A percentile compares a stretch with the other conserved stretches of the same genome.
These are phyloP conservation scores for Axea sp. DNA, from an alignment of 2,888 invertebrate species.

Conservation along the genomic window DNA sequence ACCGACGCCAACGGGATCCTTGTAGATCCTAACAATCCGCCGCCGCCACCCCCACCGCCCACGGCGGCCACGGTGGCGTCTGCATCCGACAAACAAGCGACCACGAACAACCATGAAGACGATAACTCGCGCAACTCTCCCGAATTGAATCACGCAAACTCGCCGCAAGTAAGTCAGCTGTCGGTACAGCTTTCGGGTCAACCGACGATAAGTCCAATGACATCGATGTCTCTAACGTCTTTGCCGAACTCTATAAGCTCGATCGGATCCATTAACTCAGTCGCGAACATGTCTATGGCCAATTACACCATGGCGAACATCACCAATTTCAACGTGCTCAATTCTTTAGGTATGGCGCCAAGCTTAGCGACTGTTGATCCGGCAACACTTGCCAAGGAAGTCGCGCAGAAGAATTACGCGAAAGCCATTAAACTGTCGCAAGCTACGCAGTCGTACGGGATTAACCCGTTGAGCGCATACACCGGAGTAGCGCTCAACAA, in stretches of 20 bases:
- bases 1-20: constrained; percentile 74
- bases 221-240: constrained; percentile 72
- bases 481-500: constrained; percentile 87
- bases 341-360: constrained; percentile 65
- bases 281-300: constrained; percentile 65
- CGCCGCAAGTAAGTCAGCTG: constrained; percentile 65
- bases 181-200: constrained; percentile 49
- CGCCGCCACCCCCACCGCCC: constrained; percentile 75
- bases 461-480: constrained; percentile 83
- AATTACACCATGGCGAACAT: constrained; percentile 74
- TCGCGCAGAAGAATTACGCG: constrained; percentile 90
- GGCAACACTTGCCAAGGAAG: constrained; percentile 87
- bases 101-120: constrained; percentile 74
- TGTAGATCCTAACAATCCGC: constrained; percentile 78
- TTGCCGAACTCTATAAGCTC: constrained; percentile 68
- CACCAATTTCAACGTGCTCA: constrained; percentile 72
- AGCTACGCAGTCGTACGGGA: constrained; percentile 66
- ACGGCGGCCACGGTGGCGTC: constrained; percentile 61
- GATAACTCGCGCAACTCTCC: constrained; percentile 76
- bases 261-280: constrained; percentile 64
- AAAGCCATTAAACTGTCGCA: constrained; percentile 85
- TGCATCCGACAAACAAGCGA: constrained; percentile 53
- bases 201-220: constrained; percentile 72
- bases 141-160: constrained; percentile 77
- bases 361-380: constrained; percentile 80